Evolutionary conservation across 2,888 invertebrate species (phyloP).

Genomic region (Coecobrya sp.): DNA sequence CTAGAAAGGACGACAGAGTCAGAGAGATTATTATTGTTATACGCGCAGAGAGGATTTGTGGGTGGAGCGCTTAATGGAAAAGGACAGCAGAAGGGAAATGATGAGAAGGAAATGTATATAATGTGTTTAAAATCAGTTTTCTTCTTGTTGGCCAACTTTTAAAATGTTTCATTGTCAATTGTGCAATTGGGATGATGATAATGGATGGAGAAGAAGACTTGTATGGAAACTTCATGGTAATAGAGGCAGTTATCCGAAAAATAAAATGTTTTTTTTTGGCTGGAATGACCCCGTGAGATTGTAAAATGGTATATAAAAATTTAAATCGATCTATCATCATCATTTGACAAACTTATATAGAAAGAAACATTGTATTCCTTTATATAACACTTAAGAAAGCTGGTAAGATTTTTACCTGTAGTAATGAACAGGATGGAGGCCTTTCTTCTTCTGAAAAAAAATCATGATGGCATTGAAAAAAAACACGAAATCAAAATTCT

Average conservation of each 20-base stretch:
- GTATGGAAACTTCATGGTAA: too few relatives aligned
- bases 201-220: neutral
- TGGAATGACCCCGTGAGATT: neutral
- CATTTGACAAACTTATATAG: neutral
- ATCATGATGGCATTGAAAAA: too few relatives aligned
- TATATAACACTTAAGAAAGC: too few relatives aligned
- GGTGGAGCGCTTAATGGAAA: conserved; percentile 54
- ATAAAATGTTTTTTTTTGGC: neutral
- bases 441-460: too few relatives aligned
- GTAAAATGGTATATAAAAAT: neutral
- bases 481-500: too few relatives aligned
- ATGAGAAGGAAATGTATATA: neutral
- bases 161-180: neutral
- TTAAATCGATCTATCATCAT: conserved; percentile 29
- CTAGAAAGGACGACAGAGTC: conserved; percentile 11
- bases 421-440: too few relatives aligned
- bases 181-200: neutral
- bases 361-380: too few relatives aligned
- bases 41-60: neutral
- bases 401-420: too few relatives aligned
- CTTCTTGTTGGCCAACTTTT: neutral
- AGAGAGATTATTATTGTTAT: neutral
- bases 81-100: conserved; percentile 21
- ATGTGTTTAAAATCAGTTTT: neutral
- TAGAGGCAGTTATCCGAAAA: too few relatives aligned